phyloP scores from a whole-genome alignment of 2,113 vertebrate species.

The Fukomys damarensis region DNA sequence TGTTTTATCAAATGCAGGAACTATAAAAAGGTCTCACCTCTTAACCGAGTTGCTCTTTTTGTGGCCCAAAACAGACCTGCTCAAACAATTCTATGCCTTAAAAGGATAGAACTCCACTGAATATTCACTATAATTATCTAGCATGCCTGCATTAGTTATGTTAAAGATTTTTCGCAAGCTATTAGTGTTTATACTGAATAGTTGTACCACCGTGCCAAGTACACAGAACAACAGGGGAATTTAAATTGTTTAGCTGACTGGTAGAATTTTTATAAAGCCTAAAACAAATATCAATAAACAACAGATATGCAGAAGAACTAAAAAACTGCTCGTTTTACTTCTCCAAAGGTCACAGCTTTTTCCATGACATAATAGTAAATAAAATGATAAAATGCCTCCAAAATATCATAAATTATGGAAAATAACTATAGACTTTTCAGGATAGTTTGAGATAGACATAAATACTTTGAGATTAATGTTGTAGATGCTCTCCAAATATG shows the following conservation, averaged over 20 bases:
- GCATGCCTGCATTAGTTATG: conserved; percentile 77
- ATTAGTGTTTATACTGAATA: conserved; percentile 77
- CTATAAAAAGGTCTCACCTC: conserved; percentile 58
- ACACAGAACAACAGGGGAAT: no score
- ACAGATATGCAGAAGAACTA: conserved; percentile 60
- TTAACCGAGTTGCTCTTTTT: conserved; percentile 68
- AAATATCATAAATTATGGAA: conserved; percentile 58
- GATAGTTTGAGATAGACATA: conserved; percentile 40
- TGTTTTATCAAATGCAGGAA: conserved; percentile 74
- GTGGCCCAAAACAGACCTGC: conserved; percentile 58
- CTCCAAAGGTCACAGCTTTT: conserved; percentile 75
- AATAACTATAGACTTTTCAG: conserved; percentile 53
- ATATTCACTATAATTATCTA: conserved; percentile 71
- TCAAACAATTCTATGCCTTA: conserved; percentile 73
- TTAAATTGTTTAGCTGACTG: conserved; percentile 77
- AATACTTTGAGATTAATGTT: conserved; percentile 61
- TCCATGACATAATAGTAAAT: conserved; percentile 59
- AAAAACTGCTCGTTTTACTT: conserved; percentile 74
- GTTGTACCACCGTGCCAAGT: conserved; percentile 26
- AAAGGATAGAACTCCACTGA: conserved; percentile 76
- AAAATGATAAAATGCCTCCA: conserved; percentile 61
- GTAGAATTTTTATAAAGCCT: conserved; percentile 78
- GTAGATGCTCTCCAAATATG: conserved; percentile 55
- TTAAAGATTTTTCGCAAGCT: conserved; percentile 80
- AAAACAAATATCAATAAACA: conserved; percentile 80